Percentiles rank a stretch among this genome's conserved stretches.
Evolutionary conservation across 2,797 vertebrate species (phyloP).

Genomic region (Cuculus canorus): DNA sequence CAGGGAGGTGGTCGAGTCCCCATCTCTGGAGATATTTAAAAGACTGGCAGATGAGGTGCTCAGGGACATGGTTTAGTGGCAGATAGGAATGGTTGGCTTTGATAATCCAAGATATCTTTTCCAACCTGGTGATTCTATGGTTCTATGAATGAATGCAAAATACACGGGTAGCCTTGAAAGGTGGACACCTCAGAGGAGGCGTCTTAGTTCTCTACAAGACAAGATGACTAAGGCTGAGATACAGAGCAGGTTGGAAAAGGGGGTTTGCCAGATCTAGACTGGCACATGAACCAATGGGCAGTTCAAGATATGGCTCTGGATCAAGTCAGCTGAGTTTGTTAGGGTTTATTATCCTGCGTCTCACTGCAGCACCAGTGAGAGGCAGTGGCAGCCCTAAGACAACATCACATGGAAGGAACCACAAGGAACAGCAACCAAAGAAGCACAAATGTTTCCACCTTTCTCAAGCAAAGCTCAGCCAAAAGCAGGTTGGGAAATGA

Average conservation of each 20-base stretch:
- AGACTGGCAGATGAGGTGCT: too few relatives aligned
- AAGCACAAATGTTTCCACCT: neutral
- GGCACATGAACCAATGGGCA: neutral
- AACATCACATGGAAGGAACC: neutral
- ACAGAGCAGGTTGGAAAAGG: neutral
- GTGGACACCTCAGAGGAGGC: neutral
- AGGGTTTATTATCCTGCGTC: neutral
- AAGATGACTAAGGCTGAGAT: neutral
- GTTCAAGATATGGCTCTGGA: neutral
- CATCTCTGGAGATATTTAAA: too few relatives aligned
- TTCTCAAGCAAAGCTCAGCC: neutral
- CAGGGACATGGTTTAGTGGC: too few relatives aligned
- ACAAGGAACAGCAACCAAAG: neutral
- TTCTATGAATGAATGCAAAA: neutral
- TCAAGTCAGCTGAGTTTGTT: neutral
- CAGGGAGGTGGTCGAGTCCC: too few relatives aligned
- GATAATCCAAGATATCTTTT: too few relatives aligned
- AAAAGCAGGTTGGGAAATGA: neutral
- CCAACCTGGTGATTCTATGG: too few relatives aligned
- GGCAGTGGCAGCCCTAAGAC: neutral
- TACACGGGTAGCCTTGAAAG: neutral
- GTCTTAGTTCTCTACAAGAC: neutral
- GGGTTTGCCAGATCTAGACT: neutral
- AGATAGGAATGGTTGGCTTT: too few relatives aligned
- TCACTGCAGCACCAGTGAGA: neutral